Base-by-base conservation (phyloP, 2,113 vertebrate genomes). In the Zonotrichia leucophrys region DNA sequence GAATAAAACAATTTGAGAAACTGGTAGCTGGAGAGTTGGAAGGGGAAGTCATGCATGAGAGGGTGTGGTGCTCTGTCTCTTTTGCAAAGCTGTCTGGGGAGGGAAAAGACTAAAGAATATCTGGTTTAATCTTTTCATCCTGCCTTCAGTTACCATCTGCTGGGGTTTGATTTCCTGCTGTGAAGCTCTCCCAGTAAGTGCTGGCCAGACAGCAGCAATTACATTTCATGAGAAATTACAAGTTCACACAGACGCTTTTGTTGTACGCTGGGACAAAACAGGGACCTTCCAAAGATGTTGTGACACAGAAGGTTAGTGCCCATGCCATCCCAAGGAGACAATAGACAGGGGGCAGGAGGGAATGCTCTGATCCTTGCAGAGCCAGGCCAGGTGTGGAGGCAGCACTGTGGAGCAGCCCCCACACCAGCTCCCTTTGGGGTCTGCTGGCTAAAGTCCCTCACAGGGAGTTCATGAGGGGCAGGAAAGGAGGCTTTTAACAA, bases 141-240 rank as follows among this genome's bases (percentile, higher is more conserved):
- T 94, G 85, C 64, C 72, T 96, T 92, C 90, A 83, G 87, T 92
- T 94, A 82, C 88, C 85, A 86, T 96, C 90, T 94, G 92, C 69
- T 95, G 92, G 90, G 82, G 69, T 96, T 95, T 88, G 68, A 68
- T 74, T 89, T 66, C 94, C 88, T 78, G 60, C 92, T 95, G 94
- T 89, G 93, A 94, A 94, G 75, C 52, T 92, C 93, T 93, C 93
- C 93, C 90, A 94, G 79, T 90, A 95, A 96, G 92, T 58, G 69
- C 91, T 96, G 95, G 94, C 94, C 92, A 96, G 96, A 97, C 95
- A 93, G 58, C 72, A 92, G 68, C 76, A 94, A 95, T 93, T 90
- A 89, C 52, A 92, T 81, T 97, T 83, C 91, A 87, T 96, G 92
- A 95, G 89, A 95, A 95, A 92, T 84, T 72, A 60, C 69, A 58